Base-by-base conservation (phyloP, 2,113 vertebrate genomes). In the Oryzias curvinotus region DNA sequence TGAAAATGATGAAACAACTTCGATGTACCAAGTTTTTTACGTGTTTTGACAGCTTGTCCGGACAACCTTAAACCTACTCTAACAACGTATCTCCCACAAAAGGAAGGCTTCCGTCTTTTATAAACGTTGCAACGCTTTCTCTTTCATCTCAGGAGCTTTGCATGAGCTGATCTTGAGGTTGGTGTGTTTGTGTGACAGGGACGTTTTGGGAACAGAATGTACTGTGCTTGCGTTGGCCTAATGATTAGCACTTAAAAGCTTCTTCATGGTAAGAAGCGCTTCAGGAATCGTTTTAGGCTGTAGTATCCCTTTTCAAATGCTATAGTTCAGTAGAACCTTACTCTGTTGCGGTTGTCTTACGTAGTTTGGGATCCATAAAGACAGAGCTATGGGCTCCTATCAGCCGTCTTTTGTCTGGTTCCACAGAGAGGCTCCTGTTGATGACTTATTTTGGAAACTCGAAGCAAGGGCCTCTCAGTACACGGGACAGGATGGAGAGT, bases 391-490 rank as follows among this genome's bases (percentile, higher is more conserved):
- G 77, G 78, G 87, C 81, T 86, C 76, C 84, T 65, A 87, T 86
- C 83, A 68, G 83, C 74, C 78, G 71, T 58, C 62, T 65, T 87
- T 88, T 87, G 85, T 87, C 70, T 66, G 5, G 30, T 71, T 66
- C 83, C 81, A 77, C 74, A 83, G 81, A 87, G 74, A 80, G 77
- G 78, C 78, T 83, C 83, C 85, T 90, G 88, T 90, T 87, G 85
- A 90, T 88, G 83, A 91, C 85, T 88, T 90, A 89, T 87, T 92
- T 92, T 91, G 89, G 88, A 89, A 91, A 88, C 85, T 78, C 86
- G 83, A 88, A 88, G 84, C 86, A 84, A 50, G 30, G 81, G 83
- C 75, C 85, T 90, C 85, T 91, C 85, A 88, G 87, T 85, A 82
- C 85, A 89, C 81, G 46, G 78, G 84, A 86, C 85, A 82, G 87